A percentile compares a stretch with the other conserved stretches of the same genome.
Conservation (phyloP, 2,113 vertebrate species). For the Phainopepla nitens region DNA sequence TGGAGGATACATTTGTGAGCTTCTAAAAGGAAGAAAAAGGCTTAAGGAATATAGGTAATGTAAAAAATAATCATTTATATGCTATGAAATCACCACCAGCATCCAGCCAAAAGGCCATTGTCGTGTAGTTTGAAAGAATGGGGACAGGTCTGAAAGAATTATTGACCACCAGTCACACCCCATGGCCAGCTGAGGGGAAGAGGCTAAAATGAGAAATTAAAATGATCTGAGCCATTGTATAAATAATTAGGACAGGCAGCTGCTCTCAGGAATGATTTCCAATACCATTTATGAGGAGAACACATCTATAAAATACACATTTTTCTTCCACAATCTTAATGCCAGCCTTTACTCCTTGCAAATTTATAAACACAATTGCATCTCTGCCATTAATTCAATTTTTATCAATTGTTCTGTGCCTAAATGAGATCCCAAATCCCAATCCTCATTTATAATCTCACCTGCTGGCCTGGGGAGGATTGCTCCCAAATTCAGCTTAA, state of each 20-base stretch:
- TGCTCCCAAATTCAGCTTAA: neutral
- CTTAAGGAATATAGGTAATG: neutral
- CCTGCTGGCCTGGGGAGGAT: neutral
- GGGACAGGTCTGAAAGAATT: neutral
- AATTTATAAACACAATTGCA: neutral
- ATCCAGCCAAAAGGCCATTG: neutral
- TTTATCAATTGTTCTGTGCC: neutral
- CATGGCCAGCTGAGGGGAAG: neutral
- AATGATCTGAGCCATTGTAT: neutral
- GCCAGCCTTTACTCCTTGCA: neutral
- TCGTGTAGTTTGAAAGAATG: neutral
- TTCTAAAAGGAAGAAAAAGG: neutral
- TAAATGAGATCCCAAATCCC: neutral
- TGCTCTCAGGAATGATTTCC: neutral
- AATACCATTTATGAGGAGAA: neutral
- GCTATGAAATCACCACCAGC: neutral
- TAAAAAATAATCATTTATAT: neutral
- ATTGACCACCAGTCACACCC: neutral
- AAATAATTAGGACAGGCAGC: neutral
- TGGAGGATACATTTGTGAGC: neutral
- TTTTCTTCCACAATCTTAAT: neutral
- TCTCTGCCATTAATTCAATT: too few relatives aligned
- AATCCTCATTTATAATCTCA: neutral
- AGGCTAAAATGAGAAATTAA: neutral
- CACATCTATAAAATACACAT: fast-evolving